These are phyloP conservation scores for Ephestia elutella DNA, from an alignment of 1,140 invertebrate genomes.

Conservation along the genomic window DNA sequence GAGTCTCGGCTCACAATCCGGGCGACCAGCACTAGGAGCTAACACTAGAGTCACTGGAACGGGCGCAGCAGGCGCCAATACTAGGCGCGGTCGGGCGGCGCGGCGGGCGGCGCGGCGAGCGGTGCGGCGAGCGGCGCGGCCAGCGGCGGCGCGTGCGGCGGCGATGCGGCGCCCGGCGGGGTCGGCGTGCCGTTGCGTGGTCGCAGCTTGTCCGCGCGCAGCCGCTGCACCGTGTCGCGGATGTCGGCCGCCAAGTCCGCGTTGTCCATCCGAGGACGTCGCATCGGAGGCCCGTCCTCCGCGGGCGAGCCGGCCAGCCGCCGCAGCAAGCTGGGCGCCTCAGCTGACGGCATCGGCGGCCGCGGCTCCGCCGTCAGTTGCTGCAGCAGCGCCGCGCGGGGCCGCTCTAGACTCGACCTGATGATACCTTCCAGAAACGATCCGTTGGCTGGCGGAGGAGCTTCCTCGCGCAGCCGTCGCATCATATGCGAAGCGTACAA, in stretches of 20 bases:
- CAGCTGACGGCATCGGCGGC: constrained; percentile 52
- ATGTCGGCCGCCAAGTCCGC: constrained; percentile 75
- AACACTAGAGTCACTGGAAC: constrained; percentile 13
- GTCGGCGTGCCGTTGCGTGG: constrained; percentile 58
- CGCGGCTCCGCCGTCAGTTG: constrained; percentile 81
- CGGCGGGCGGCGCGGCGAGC: constrained; percentile 17
- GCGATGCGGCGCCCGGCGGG: constrained; percentile 42
- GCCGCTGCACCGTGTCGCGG: constrained; percentile 74
- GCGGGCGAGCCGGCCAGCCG: constrained; percentile 41
- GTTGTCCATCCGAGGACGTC: constrained; percentile 59
- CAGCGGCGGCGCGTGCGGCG: constrained; percentile 32
- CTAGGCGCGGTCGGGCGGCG: constrained; percentile 44
- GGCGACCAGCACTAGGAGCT: constrained; percentile 12
- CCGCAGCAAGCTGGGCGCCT: constrained; percentile 37
- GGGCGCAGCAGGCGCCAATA: constrained; percentile 15
- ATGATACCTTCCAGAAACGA: constrained; percentile 88
- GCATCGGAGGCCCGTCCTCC: constrained; percentile 43
- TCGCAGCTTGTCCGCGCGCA: constrained; percentile 61
- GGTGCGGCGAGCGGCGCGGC: constrained; percentile 6
- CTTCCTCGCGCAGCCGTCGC: constrained; percentile 83
- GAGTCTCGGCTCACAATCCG: constrained; percentile 19
- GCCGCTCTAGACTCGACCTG: constrained; percentile 82
- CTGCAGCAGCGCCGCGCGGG: constrained; percentile 80
- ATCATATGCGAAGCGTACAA: constrained; percentile 89
- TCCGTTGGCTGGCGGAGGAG: constrained; percentile 77